Conservation (phyloP, 1,140 invertebrate species). For the Ceratitis capitata region DNA sequence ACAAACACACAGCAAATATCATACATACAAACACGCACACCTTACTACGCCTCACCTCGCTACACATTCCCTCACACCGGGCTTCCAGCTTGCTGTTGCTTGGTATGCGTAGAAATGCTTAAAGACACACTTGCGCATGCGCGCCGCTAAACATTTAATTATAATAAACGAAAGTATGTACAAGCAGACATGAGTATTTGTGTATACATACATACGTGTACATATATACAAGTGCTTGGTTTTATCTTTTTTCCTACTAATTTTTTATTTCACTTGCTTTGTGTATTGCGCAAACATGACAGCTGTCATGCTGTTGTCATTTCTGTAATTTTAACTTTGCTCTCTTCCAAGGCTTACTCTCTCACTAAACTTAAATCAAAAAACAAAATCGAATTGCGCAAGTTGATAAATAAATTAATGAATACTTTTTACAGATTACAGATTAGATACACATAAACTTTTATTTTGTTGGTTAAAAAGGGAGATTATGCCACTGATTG, state of each 20-base stretch:
- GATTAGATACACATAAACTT: too few species aligned
- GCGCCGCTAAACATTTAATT: conserved; percentile 20
- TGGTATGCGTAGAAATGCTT: background rate
- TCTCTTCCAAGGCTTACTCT: too few species aligned
- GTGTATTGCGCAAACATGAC: conserved; percentile 12
- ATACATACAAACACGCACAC: background rate
- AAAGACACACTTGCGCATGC: background rate
- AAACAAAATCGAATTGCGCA: too few species aligned
- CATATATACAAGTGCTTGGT: background rate
- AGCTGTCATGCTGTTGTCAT: background rate
- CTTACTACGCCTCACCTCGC: background rate
- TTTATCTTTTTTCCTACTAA: background rate
- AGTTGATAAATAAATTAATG: too few species aligned
- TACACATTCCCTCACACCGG: background rate
- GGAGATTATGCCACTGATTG: too few species aligned
- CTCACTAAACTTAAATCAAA: background rate
- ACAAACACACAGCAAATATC: too few species aligned
- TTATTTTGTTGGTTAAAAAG: too few species aligned
- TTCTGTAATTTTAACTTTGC: background rate
- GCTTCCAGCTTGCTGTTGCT: too few species aligned
- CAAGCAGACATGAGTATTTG: too few species aligned
- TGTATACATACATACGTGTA: too few species aligned
- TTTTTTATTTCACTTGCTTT: background rate
- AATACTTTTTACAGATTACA: too few species aligned
- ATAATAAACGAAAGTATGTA: conserved; percentile 20